phyloP scores from a whole-genome alignment of 2,113 vertebrate genomes.

The Aleadryas rufinucha region DNA sequence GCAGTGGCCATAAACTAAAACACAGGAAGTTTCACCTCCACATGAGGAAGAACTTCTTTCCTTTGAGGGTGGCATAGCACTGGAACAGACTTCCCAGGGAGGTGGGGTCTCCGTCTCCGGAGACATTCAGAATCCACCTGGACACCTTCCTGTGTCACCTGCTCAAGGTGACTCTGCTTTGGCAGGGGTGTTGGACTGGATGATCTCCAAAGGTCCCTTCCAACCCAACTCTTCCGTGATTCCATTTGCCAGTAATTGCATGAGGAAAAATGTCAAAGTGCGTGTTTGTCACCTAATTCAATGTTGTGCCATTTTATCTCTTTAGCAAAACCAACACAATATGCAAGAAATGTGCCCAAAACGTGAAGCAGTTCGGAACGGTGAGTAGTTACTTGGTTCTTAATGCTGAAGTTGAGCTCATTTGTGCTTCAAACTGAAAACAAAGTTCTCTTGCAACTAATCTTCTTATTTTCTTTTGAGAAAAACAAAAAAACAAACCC shows the following conservation, averaged over 20 bases:
- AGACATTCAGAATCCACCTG: too few species aligned
- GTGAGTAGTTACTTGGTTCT: conserved; percentile 73
- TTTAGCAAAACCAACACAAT: conserved; percentile 98
- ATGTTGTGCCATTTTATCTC: background rate
- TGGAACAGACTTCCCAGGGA: background rate
- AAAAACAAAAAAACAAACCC: background rate
- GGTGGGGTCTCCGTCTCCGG: background rate
- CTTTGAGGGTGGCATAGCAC: background rate
- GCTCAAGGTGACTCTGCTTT: background rate
- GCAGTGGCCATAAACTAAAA: background rate
- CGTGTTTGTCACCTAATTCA: background rate
- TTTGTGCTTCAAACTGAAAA: background rate
- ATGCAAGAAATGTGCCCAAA: conserved; percentile 99
- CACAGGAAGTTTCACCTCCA: background rate
- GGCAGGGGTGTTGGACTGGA: background rate
- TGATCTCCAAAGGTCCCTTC: background rate
- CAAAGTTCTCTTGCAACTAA: background rate
- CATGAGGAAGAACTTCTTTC: background rate
- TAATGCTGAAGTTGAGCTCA: background rate
- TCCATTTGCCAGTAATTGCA: background rate
- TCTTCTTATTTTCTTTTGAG: background rate
- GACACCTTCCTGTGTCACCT: background rate
- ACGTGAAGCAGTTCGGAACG: conserved; percentile 97
- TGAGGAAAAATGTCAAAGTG: background rate
- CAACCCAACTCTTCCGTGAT: too few species aligned